Evolutionary conservation across 2,797 vertebrate genomes (phyloP).

Genomic region (Loriculus beryllinus): DNA sequence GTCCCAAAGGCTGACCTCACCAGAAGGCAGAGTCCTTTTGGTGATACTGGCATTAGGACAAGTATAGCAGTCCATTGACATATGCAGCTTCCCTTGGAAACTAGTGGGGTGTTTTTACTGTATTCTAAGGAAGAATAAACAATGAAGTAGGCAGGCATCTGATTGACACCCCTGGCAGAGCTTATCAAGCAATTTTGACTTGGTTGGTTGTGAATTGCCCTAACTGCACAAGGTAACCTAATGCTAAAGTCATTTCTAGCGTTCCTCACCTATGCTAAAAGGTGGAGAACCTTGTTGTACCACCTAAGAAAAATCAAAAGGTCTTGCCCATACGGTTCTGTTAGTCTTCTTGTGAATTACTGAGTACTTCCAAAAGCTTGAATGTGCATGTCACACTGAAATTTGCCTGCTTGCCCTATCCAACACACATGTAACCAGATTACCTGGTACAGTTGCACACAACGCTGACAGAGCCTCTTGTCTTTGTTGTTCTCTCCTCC

Average conservation of each 20-base stretch:
- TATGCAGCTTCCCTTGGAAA: neutral
- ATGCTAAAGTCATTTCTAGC: neutral
- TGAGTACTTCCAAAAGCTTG: neutral
- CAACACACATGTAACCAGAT: rapidly evolving
- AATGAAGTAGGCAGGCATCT: neutral
- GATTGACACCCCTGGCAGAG: neutral
- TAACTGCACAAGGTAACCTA: neutral
- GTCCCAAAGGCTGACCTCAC: neutral
- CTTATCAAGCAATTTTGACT: neutral
- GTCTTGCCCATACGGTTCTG: neutral
- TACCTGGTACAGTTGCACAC: neutral
- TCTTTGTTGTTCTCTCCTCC: neutral
- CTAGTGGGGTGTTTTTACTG: neutral
- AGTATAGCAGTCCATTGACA: neutral
- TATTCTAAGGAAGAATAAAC: neutral
- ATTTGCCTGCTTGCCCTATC: neutral
- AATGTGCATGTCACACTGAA: neutral
- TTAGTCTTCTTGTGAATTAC: neutral
- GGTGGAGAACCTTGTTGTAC: neutral
- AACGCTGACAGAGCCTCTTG: neutral
- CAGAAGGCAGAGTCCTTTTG: neutral
- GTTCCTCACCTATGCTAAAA: neutral
- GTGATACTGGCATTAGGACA: neutral
- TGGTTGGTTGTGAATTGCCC: rapidly evolving
- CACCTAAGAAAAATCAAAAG: neutral